Percentiles rank a stretch among this genome's conserved stretches.
Evolutionary conservation across 2,888 invertebrate species (phyloP).

Genomic region (Drosophila rellima): DNA sequence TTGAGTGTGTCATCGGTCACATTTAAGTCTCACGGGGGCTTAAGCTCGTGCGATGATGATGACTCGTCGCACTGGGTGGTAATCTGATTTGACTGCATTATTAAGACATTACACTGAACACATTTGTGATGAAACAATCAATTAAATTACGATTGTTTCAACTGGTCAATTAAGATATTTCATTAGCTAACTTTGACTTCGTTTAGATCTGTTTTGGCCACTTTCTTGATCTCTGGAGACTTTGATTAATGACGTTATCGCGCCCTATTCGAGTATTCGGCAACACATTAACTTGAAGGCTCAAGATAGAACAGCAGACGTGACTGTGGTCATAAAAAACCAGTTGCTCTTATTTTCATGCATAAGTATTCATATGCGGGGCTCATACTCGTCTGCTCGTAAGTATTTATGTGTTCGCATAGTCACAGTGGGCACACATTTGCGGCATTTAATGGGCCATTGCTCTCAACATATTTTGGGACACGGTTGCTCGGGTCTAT

Average conservation of each 20-base stretch:
- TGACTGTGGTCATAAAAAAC: slow-evolving; percentile 28
- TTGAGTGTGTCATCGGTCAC: slow-evolving; percentile 40
- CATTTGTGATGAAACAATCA: slow-evolving; percentile 26
- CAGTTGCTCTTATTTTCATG: slow-evolving; percentile 18
- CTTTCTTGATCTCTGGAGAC: slow-evolving; percentile 3
- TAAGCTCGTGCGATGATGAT: slow-evolving; percentile 17
- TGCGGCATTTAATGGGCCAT: slow-evolving; percentile 67
- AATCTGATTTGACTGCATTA: slow-evolving; percentile 28
- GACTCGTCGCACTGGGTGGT: slow-evolving; percentile 33
- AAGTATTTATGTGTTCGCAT: slow-evolving; percentile 32
- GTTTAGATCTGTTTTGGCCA: slow-evolving; percentile 8
- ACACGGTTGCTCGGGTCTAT: slow-evolving; percentile 14
- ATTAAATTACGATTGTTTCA: slow-evolving; percentile 3
- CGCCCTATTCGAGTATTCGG: slow-evolving; percentile 29
- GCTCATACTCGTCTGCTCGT: background rate
- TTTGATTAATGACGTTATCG: slow-evolving; percentile 46
- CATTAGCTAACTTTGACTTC: background rate
- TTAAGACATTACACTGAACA: slow-evolving; percentile 29
- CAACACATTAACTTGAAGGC: slow-evolving; percentile 20
- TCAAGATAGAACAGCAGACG: slow-evolving; percentile 19
- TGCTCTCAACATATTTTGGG: slow-evolving; percentile 52
- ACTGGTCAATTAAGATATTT: slow-evolving; percentile 21
- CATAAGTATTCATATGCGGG: slow-evolving; percentile 36
- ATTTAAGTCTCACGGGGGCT: slow-evolving; percentile 41
- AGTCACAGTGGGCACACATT: slow-evolving; percentile 46